Evolutionary conservation across 2,888 invertebrate species (phyloP), one percentile per base, ranked within the genome.

Genomic region (Dynastes hyllus): DNA sequence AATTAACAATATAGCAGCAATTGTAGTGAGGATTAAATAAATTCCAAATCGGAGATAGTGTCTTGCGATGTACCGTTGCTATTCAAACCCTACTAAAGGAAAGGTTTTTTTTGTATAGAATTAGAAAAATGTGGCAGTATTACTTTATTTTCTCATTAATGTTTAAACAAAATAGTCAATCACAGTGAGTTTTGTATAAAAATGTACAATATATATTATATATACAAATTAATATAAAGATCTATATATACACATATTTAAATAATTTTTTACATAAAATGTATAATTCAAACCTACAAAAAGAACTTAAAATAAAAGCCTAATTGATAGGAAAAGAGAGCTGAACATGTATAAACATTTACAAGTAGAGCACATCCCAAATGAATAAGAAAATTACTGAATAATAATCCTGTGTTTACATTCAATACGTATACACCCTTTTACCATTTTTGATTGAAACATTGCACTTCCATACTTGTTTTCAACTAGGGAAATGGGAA

Each of bases 221-320:
- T 80, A 73, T 78, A 80, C 80, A 80, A 80, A 80, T 77, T 77
- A 80, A 80, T 73, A 80, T 77, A 79, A 82, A 81, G 82, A 82
- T 83, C 77, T 85, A 85, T 82, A 79, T 84, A 83, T 82, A 84
- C 85, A 83, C 83, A 82, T 70, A 55, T 61, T 84, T 83, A 83
- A 85, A 83, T 79, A 81, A 84, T 83, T 45, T 83, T 85, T 85
- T 86, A 85, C 85, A 86, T 85, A 86, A 86, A 86, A 86, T 85
- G 77, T 78, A 67, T 77, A 73, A 78, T 80, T 80, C 80, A 77
- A 80, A 80, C 80, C 75, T 80, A 80, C 77, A 51, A 76, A 79
- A 80, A 80, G 58, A 78, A 75, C 71, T 73, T 75, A 75, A 79
- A 79, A 58, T 58, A 70, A 79, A 75, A 58, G 73, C 63, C 66